phyloP scores from a whole-genome alignment of 2,888 invertebrate species.

The Dryobota labecula region DNA sequence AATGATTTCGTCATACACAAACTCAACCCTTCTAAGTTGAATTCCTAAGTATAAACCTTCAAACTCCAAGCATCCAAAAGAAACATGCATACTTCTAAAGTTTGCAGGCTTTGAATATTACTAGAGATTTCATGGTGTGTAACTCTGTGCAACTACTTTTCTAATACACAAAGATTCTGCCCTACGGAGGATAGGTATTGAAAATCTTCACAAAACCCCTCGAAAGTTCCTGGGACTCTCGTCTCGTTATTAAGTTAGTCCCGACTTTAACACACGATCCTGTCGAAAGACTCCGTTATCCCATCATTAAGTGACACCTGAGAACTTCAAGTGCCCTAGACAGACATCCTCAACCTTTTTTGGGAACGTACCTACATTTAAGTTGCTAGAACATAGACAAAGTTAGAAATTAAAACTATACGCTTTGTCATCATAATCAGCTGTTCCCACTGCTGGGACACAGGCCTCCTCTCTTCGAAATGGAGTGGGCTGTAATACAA shows the following conservation, averaged over 20 bases:
- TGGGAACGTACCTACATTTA: background rate
- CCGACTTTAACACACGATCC: slow-evolving; percentile 34
- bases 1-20: background rate
- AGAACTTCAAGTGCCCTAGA: slow-evolving; percentile 35
- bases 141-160: background rate
- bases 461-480: too few relatives aligned
- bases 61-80: background rate
- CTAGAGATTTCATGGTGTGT: background rate
- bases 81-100: background rate
- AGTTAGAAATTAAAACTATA: background rate
- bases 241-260: slow-evolving; percentile 3
- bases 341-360: slow-evolving; percentile 38
- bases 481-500: too few relatives aligned
- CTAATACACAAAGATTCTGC: background rate
- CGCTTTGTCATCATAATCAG: too few relatives aligned
- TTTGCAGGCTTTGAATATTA: background rate
- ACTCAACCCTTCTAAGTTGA: background rate
- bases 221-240: background rate
- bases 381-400: background rate
- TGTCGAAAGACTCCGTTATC: slow-evolving; percentile 42
- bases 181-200: background rate
- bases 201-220: slow-evolving; percentile 9
- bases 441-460: too few relatives aligned
- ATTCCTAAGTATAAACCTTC: background rate
- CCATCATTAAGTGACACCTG: slow-evolving; percentile 49